Evolutionary conservation across 2,888 invertebrate genomes (phyloP), one percentile per base, ranked within the genome.

Genomic region (Amitus sp.): DNA sequence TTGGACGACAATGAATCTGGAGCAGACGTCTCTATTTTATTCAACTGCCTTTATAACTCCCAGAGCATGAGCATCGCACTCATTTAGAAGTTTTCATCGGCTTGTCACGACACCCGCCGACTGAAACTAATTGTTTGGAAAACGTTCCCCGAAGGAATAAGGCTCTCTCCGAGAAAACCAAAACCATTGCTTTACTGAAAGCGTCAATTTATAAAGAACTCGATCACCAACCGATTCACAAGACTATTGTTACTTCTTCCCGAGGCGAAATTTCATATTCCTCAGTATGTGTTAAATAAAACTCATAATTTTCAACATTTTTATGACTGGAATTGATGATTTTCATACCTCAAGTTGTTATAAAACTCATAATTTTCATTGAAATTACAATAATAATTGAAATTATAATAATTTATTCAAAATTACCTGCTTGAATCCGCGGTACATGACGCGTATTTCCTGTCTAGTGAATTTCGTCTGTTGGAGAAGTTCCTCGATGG

Each of bases 401-500:
- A 33, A 33, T 3, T 10, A n/a, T 6, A 12, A 33, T 33, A 10
- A 33, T 12, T n/a, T n/a, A n/a, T n/a, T n/a, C n/a, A n/a, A n/a
- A n/a, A n/a, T 9, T 37, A 95, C 95, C 89, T 95, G 94, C 85
- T 98, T 98, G 83, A 98, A 98, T 69, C 97, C 97, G 75, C 97
- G 86, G 83, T 98, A 98, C 95, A 98, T 96, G 77, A 96, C 94
- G 73, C 97, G 89, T 69, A 98, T 95, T 84, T 98, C 98, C 82
- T 94, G 94, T 76, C 94, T 89, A 47, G 95, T 93, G 85, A 98
- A 98, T 84, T 97, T 96, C 53, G 96, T 96, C 83, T 94, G 93
- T 72, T 93, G 87, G 83, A 95, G 95, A 59, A 97, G 86, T 79
- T 95, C 95, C 80, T 96, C 96, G 65, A 95, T 86, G 15, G 93